A percentile compares a stretch with the other conserved stretches of the same genome.
phyloP scores from a whole-genome alignment of 2,113 vertebrate genomes.

The Lepus europaeus region DNA sequence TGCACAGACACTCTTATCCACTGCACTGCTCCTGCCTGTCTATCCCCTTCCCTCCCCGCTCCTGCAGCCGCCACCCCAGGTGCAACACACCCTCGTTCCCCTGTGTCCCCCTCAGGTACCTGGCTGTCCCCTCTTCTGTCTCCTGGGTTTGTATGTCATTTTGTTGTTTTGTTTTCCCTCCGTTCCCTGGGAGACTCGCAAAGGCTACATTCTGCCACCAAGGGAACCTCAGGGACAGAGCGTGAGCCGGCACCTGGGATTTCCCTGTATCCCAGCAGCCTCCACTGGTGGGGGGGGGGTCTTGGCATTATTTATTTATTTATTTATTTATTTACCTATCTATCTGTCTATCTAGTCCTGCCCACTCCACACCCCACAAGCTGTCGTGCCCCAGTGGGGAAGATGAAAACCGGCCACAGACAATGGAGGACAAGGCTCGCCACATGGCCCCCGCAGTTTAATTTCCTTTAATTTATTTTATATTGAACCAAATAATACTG shows the following conservation, averaged over 20 bases:
- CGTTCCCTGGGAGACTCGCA: constrained; percentile 66
- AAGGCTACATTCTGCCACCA: constrained; percentile 41
- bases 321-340: constrained; percentile 43
- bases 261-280: constrained; percentile 73
- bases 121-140: background rate
- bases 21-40: background rate
- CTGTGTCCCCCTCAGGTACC: background rate
- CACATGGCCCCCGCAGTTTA: constrained; percentile 89
- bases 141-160: background rate
- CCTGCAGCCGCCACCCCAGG: background rate
- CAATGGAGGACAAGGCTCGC: constrained; percentile 84
- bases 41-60: background rate
- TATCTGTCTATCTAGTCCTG: background rate
- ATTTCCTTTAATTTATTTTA: constrained; percentile 91
- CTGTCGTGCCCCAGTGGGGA: constrained; percentile 85
- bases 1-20: background rate
- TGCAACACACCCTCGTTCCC: background rate
- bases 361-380: constrained; percentile 87
- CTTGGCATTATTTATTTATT: constrained; percentile 84
- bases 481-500: constrained; percentile 89
- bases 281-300: background rate
- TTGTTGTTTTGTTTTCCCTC: constrained; percentile 59
- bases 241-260: constrained; percentile 77
- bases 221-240: constrained; percentile 44
- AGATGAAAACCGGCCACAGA: constrained; percentile 88